A percentile compares a stretch with the other conserved stretches of the same genome.
Conservation (phyloP, 2,888 invertebrate species). For the Spisula solida region DNA sequence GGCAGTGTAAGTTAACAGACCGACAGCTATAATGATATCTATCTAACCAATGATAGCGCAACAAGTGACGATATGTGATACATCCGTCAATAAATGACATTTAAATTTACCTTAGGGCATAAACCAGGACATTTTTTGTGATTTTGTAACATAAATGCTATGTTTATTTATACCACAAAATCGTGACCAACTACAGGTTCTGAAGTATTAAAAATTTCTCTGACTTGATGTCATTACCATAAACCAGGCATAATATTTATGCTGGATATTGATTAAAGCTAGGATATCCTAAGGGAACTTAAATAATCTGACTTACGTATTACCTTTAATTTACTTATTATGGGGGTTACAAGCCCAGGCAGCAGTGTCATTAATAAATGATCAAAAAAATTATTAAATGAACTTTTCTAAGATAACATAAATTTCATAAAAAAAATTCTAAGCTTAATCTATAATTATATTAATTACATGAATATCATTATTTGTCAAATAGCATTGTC, state of each 20-base stretch:
- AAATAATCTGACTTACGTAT: too few species aligned
- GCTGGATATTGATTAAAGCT: too few species aligned
- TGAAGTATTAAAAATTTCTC: not conserved
- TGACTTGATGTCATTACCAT: not conserved
- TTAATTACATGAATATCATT: too few species aligned
- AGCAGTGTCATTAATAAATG: too few species aligned
- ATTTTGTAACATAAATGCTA: not conserved
- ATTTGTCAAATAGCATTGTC: too few species aligned
- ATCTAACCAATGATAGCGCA: not conserved
- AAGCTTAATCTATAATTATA: too few species aligned
- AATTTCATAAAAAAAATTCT: too few species aligned
- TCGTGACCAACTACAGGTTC: not conserved
- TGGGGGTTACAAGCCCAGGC: too few species aligned
- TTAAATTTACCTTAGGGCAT: not conserved
- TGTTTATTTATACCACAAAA: not conserved
- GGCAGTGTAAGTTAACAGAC: not conserved
- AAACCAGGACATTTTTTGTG: not conserved
- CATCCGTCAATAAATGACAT: conserved; percentile 9
- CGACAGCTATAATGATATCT: not conserved
- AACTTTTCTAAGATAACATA: too few species aligned
- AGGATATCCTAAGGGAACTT: too few species aligned
- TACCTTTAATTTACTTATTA: too few species aligned
- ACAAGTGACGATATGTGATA: not conserved
- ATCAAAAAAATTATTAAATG: too few species aligned
- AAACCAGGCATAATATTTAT: not conserved